A percentile compares a stretch with the other conserved stretches of the same genome.
Evolutionary conservation across 1,140 invertebrate species (phyloP).

Genomic region (Lasioglossum baleicum): DNA sequence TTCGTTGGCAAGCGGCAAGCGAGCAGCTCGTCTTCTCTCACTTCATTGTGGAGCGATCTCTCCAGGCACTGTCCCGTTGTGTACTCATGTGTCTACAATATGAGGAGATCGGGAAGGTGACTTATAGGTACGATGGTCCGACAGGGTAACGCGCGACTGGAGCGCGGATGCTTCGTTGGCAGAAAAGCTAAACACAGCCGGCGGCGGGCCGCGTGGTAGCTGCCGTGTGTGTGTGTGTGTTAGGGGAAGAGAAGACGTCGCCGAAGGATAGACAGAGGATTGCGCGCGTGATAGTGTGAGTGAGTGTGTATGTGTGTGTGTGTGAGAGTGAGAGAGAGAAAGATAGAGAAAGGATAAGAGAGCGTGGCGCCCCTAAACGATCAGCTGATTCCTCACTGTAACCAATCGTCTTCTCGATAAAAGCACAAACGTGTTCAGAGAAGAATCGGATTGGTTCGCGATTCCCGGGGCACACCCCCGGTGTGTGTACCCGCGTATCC

Average conservation of each 20-base stretch:
- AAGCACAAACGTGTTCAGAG: constrained; percentile 41
- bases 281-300: not conserved
- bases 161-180: constrained; percentile 28
- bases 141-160: not conserved
- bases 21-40: no score
- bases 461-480: not conserved
- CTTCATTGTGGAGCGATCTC: no score
- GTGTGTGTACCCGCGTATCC: not conserved
- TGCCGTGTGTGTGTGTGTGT: not conserved
- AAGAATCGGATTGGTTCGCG: not conserved
- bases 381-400: constrained; percentile 69
- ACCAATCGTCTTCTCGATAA: constrained; percentile 44
- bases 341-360: not conserved
- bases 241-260: not conserved
- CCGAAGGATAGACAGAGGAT: not conserved
- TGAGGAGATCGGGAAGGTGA: not conserved
- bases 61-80: not conserved
- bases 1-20: no score
- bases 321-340: constrained; percentile 1
- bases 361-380: constrained; percentile 59
- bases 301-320: not conserved
- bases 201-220: constrained; percentile 29
- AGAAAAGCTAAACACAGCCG: constrained; percentile 34
- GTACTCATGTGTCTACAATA: no score
- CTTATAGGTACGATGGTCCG: not conserved